Base-by-base conservation (phyloP, 2,888 invertebrate genomes). In the Orthonevra nobilis region DNA sequence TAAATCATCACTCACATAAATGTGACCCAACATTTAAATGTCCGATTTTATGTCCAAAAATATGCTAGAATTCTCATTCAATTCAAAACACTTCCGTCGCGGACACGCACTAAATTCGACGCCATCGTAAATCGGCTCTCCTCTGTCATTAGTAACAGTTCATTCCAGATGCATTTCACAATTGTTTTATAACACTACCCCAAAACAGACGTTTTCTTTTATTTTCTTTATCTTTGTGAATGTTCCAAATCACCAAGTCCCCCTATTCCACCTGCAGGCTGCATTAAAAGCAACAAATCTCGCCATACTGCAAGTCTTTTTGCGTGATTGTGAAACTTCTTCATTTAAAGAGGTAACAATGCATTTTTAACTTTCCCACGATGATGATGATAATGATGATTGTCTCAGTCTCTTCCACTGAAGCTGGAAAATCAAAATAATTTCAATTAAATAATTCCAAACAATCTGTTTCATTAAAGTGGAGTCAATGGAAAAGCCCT, bases 291-390 rank as follows among this genome's bases (percentile, higher is more conserved):
- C n/a, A n/a, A n/a, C n/a, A n/a, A n/a, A n/a, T n/a, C n/a, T n/a
- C n/a, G n/a, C n/a, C n/a, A n/a, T n/a, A n/a, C n/a, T n/a, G n/a
- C n/a, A n/a, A n/a, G n/a, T n/a, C n/a, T n/a, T n/a, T n/a, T n/a
- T n/a, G n/a, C n/a, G n/a, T n/a, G n/a, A n/a, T n/a, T n/a, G n/a
- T n/a, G n/a, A n/a, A n/a, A n/a, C n/a, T n/a, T n/a, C n/a, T n/a
- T n/a, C n/a, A n/a, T n/a, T n/a, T n/a, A n/a, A n/a, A n/a, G n/a
- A n/a, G n/a, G n/a, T n/a, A n/a, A n/a, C n/a, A n/a, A n/a, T n/a
- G n/a, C n/a, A n/a, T 66, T 56, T 66, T 46, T 3, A 9, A 56
- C 44, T 14, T 68, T 68, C 56, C 38, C 68, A 68, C 68, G 63
- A 6, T 17, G n/a, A n/a, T n/a, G n/a, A n/a, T n/a, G n/a, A n/a